These are phyloP conservation scores for Diabrotica virgifera DNA, from an alignment of 1,140 invertebrate species.

Conservation along the genomic window DNA sequence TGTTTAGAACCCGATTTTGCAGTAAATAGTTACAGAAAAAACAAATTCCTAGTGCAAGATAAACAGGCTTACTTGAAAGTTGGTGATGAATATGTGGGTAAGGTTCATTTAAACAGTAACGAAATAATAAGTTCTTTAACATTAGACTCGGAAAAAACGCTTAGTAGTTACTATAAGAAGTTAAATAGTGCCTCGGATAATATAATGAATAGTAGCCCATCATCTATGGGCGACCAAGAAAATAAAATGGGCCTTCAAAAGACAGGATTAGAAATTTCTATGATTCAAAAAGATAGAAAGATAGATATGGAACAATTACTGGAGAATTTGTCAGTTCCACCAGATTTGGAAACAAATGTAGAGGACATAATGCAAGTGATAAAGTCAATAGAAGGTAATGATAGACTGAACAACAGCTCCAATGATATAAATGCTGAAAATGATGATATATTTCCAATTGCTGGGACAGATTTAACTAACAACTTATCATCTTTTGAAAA, in stretches of 20 bases:
- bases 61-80: constrained; percentile 18
- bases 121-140: constrained; percentile 27
- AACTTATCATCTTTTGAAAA: constrained; percentile 56
- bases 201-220: constrained; percentile 49
- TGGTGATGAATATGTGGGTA: constrained; percentile 13
- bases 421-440: constrained; percentile 49
- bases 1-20: constrained; percentile 48
- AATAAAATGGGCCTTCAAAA: constrained; percentile 62
- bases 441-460: constrained; percentile 58
- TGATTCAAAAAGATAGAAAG: constrained; percentile 36
- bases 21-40: constrained; percentile 35
- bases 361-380: constrained; percentile 64
- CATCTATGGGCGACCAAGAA: constrained; percentile 64
- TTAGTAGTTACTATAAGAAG: constrained; percentile 21
- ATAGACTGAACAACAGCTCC: constrained; percentile 44
- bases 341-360: constrained; percentile 57
- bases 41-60: constrained; percentile 15
- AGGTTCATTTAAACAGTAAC: constrained; percentile 22
- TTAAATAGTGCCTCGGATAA: constrained; percentile 35
- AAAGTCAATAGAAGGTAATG: constrained; percentile 62
- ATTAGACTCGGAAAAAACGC: constrained; percentile 27
- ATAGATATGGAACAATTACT: constrained; percentile 57
- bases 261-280: constrained; percentile 36
- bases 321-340: constrained; percentile 42
- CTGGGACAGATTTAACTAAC: constrained; percentile 43